Base-by-base conservation (phyloP, 2,888 invertebrate species). In the Sinelater perroti region DNA sequence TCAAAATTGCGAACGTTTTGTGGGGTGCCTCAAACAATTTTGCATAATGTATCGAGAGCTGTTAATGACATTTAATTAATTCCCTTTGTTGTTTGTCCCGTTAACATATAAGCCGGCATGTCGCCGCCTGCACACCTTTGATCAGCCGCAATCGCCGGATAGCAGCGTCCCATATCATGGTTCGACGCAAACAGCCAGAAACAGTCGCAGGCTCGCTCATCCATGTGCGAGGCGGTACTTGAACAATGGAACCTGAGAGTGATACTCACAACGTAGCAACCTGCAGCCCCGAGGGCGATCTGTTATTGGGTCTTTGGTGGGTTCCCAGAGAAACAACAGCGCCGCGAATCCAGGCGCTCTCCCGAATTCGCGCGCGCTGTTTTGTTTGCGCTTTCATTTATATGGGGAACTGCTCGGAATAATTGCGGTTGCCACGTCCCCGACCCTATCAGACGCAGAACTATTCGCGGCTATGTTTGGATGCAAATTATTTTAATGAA, bases 221-320 rank as follows among this genome's bases (percentile, higher is more conserved):
- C 17, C 17, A 40, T 40, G 51, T 51, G 51, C 31, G 16, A 16
- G 51, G 30, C 28, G 40, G 51, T 51, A 51, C 38, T 51, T 51
- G 20, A 40, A 51, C 51, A 51, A 40, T 51, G 40, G 51, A 36
- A 40, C 40, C 30, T 26, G 17, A 49, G 36, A 36, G 38, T 36
- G 36, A 51, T 38, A 26, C 38, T 18, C 36, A 51, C 46, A 46
- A 31, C 30, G 18, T 30, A 46, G 24, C 38, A 51, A 51, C 31
- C 40, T 51, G 40, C 40, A 51, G 31, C 38, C 40, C 40, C 40
- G 18, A 38, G 38, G 38, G 50, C 38, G 36, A 50, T 28, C 45
- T 8, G 30, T 45, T 45, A 45, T 45, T 45, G 17, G 30, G 45
- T 45, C 40, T 40, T 40, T 40, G 20, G 24, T 17, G 40, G 40